These are phyloP conservation scores for Pygoscelis adeliae DNA, from an alignment of 2,113 vertebrate species.

Conservation along the genomic window DNA sequence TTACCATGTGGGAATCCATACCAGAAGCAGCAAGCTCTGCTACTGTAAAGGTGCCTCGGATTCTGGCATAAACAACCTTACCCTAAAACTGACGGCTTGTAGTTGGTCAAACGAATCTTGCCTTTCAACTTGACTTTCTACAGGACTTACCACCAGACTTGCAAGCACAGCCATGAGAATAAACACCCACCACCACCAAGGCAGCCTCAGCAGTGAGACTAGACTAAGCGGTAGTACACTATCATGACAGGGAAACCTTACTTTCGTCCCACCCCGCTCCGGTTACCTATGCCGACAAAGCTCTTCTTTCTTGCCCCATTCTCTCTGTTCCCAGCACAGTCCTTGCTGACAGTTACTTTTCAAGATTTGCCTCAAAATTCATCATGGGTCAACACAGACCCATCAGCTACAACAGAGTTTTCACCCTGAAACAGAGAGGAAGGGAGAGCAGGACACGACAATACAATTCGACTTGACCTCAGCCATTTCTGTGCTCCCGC, in stretches of 20 bases:
- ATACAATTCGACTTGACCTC: not conserved
- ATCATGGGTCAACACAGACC: not conserved
- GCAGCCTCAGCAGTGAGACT: not conserved
- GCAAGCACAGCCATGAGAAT: not conserved
- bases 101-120: not conserved
- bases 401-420: not conserved
- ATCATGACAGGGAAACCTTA: rapidly evolving
- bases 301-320: not conserved
- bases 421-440: not conserved
- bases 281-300: rapidly evolving
- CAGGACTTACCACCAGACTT: not conserved
- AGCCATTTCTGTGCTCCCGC: not conserved
- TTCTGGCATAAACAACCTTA: not conserved
- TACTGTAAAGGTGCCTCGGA: not conserved
- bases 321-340: not conserved
- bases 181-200: not conserved
- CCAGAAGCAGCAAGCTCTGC: not conserved
- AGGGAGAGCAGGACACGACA: not conserved
- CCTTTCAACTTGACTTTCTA: not conserved
- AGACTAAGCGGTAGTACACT: not conserved
- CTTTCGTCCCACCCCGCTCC: too few species aligned
- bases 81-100: not conserved
- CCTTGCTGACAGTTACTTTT: not conserved
- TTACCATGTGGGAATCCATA: not conserved
- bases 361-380: not conserved